Conservation (phyloP, 53 echinoderm and acorn worm species). For the Mesocentrotus franciscanus region DNA sequence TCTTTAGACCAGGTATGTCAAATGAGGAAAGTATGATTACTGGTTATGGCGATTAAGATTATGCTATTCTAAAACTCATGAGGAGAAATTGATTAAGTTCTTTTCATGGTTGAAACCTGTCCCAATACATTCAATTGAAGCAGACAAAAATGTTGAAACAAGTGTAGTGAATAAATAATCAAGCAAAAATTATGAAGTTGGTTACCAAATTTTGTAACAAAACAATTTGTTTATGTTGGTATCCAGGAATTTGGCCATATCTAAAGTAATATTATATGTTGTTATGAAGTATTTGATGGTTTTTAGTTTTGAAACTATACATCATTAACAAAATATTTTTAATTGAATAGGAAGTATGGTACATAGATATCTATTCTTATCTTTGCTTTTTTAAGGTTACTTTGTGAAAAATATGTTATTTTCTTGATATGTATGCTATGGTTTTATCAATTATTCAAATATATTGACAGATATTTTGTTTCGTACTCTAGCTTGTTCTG, state of each 20-base stretch:
- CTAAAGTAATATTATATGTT: not conserved
- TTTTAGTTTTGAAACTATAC: not conserved
- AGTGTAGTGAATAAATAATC: not conserved
- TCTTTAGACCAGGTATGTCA: not conserved
- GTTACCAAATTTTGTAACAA: not conserved
- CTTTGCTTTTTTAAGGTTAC: not conserved
- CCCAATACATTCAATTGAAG: not conserved
- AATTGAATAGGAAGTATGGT: not conserved
- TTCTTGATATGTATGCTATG: not conserved
- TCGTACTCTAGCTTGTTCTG: not conserved
- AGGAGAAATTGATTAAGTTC: not conserved
- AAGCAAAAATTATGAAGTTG: not conserved
- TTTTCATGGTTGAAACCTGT: not conserved
- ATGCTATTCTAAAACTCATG: not conserved
- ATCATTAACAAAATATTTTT: not conserved
- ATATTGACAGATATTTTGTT: not conserved
- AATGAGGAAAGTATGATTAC: not conserved
- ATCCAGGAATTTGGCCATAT: not conserved
- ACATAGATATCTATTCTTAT: not conserved
- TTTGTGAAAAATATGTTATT: not conserved
- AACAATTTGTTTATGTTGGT: not conserved
- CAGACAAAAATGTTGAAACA: not conserved
- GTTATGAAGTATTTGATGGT: not conserved
- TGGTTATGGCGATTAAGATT: not conserved
- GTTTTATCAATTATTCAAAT: not conserved